Percentiles rank a stretch among this genome's conserved stretches.
phyloP scores from a whole-genome alignment of 1,140 invertebrate species.

The Pseudomyrmex dendroicus region DNA sequence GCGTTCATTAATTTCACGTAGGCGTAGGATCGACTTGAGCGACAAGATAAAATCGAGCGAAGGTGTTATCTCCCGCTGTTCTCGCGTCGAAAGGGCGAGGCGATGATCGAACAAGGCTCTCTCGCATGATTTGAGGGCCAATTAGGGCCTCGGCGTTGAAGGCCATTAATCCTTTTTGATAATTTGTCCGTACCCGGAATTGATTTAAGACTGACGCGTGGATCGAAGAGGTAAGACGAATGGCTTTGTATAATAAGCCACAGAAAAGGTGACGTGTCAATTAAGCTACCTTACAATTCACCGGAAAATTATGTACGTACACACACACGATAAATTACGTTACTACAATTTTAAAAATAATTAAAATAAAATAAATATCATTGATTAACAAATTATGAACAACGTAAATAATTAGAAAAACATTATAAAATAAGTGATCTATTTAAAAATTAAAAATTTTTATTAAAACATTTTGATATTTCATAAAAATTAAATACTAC shows the following conservation, averaged over 20 bases:
- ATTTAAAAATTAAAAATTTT: too few species aligned
- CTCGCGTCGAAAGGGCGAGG: constrained; percentile 39
- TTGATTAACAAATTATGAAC: too few species aligned
- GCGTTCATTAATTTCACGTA: constrained; percentile 69
- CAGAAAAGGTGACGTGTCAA: constrained; percentile 72
- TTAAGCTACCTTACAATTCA: constrained; percentile 72
- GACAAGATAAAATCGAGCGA: constrained; percentile 61
- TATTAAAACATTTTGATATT: too few species aligned
- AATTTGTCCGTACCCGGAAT: constrained; percentile 71
- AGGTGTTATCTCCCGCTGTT: constrained; percentile 54
- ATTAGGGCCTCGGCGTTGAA: constrained; percentile 67
- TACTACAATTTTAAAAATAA: constrained; percentile 9
- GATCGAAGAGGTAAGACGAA: constrained; percentile 72
- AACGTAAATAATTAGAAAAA: too few species aligned
- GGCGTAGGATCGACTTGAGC: constrained; percentile 58
- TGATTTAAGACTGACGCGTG: constrained; percentile 73
- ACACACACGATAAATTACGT: constrained; percentile 66
- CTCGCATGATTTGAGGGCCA: constrained; percentile 70
- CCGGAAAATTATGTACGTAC: constrained; percentile 62
- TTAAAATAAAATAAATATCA: too few species aligned
- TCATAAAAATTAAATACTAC: too few species aligned
- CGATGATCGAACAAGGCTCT: constrained; percentile 38
- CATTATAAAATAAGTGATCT: too few species aligned
- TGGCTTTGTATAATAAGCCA: constrained; percentile 39
- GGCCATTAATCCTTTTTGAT: constrained; percentile 76